These are phyloP conservation scores for Thomomys bottae DNA, from an alignment of 2,113 vertebrate genomes.

Conservation along the genomic window DNA sequence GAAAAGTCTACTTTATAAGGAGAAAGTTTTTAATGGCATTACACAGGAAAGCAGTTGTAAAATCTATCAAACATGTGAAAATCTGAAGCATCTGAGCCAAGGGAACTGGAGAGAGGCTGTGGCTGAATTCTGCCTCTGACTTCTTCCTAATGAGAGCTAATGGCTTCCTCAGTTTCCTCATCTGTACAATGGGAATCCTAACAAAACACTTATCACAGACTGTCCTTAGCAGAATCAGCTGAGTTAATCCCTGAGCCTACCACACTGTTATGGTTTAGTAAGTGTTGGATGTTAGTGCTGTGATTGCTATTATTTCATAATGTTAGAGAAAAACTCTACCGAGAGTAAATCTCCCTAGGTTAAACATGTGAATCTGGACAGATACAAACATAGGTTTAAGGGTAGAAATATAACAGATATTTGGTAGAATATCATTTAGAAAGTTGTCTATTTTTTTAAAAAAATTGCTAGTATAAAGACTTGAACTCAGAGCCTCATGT, in stretches of 20 bases:
- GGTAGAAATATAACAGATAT: neutral
- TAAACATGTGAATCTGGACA: neutral
- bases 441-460: neutral
- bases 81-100: neutral
- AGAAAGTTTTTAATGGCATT: neutral
- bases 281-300: neutral
- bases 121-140: neutral
- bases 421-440: slow-evolving; percentile 2
- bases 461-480: no score
- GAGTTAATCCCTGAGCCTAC: neutral
- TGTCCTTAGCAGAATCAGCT: neutral
- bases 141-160: neutral
- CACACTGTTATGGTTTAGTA: neutral
- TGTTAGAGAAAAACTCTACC: neutral
- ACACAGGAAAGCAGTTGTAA: neutral
- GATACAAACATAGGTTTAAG: neutral
- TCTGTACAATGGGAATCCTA: neutral
- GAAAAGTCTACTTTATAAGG: neutral
- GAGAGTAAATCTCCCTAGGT: neutral
- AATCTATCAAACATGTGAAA: no score
- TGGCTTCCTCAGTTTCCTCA: neutral
- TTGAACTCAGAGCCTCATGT: no score
- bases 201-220: neutral
- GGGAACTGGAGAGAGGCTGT: neutral
- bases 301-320: neutral